Base-by-base conservation (phyloP, 2,888 invertebrate species). In the Enoplolaimus lenunculus region DNA sequence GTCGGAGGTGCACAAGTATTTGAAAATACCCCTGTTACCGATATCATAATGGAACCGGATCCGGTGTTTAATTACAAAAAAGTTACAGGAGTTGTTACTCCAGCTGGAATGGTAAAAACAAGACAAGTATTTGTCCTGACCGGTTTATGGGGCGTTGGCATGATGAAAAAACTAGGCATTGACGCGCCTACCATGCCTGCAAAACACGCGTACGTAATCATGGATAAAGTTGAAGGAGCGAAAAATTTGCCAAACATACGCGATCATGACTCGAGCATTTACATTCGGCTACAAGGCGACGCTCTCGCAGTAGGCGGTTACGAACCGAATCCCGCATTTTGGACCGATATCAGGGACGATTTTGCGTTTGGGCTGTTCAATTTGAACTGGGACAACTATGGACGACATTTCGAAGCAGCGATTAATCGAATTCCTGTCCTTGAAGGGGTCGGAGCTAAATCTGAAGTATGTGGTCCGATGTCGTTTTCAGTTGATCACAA, bases 401-500 rank as follows among this genome's bases (percentile, higher is more conserved):
- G 88, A 33, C 84, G 86, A 0, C 90, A 91, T 78, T 85, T 91
- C 78, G 77, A 80, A 65, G 81, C 80, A n/a, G 90, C 90, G 0
- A 83, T 87, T 0, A 85, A 87, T 69, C 80, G 93, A 13, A 28
- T 71, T 16, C 68, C 68, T 26, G 21, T 26, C n/a, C 26, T 65
- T n/a, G 26, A 73, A 28, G 57, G 72, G n/a, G 26, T 16, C 13
- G 72, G 66, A 13, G 59, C 34, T 3, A 73, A 70, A 45, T 60
- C 34, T 1, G 70, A 69, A 60, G 66, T 71, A 7, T 73, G 69
- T 30, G 67, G 73, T 73, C 35, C 72, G 77, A 92, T 93, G 80
- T 89, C 90, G 0, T 93, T 93, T 80, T 93, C 93, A 0, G 90
- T 92, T 0, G 93, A 93, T 80, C 91, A 92, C 79, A 91, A 87